phyloP scores from a whole-genome alignment of 1,140 invertebrate genomes.

The Nebria ingens region DNA sequence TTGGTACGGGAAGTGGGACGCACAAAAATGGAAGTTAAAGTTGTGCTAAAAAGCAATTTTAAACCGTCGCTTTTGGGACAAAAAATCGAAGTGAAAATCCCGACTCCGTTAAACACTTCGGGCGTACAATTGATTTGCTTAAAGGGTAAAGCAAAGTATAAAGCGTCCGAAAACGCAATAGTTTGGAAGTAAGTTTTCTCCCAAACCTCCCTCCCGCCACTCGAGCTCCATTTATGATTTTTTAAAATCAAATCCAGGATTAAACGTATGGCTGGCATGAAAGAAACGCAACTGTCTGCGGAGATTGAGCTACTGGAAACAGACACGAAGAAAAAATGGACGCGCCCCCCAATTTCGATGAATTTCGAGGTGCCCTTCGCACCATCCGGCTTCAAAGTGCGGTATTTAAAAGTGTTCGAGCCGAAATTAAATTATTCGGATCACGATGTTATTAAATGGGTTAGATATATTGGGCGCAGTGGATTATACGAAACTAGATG shows the following conservation, averaged over 20 bases:
- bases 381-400: conserved; percentile 97
- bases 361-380: conserved; percentile 98
- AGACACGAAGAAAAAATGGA: conserved; percentile 99
- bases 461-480: conserved; percentile 97
- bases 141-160: conserved; percentile 99
- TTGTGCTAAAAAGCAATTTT: conserved; percentile 99
- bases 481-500: conserved; percentile 99
- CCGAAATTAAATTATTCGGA: conserved; percentile 99
- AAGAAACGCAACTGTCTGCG: conserved; percentile 97
- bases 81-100: conserved; percentile 99
- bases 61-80: conserved; percentile 96
- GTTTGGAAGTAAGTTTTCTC: conserved; percentile 87
- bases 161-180: conserved; percentile 99
- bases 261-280: conserved; percentile 99
- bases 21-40: conserved; percentile 99
- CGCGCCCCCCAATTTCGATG: conserved; percentile 99
- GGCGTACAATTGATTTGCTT: conserved; percentile 98
- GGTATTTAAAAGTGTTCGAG: conserved; percentile 99
- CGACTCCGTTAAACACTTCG: conserved; percentile 96
- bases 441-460: conserved; percentile 99
- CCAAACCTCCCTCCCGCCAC: background rate
- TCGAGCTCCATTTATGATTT: background rate
- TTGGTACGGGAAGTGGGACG: conserved; percentile 94
- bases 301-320: conserved; percentile 99
- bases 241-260: conserved; percentile 53